Evolutionary conservation across 2,888 invertebrate species (phyloP).

Genomic region (Lomographa bimaculata): DNA sequence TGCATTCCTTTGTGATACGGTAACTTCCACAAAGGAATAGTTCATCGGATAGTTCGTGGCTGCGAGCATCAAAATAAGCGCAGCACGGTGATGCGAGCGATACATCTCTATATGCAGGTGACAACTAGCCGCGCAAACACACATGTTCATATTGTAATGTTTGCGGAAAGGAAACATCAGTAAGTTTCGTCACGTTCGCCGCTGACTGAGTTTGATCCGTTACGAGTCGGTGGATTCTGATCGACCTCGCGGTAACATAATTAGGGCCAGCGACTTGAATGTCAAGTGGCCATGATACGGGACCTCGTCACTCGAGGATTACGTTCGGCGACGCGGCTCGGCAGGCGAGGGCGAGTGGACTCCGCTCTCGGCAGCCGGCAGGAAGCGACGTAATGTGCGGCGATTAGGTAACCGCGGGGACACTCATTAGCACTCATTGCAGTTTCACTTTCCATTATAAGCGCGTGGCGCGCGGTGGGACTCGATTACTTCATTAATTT

Average conservation of each 20-base stretch:
- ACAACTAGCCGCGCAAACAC: background rate
- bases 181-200: background rate
- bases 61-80: too few species aligned
- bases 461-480: constrained; percentile 3
- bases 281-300: too few species aligned
- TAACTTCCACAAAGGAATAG: too few species aligned
- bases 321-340: background rate
- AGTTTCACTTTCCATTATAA: constrained; percentile 15
- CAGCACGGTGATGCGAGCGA: background rate
- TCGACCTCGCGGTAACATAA: too few species aligned
- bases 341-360: too few species aligned
- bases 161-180: background rate
- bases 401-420: constrained; percentile 9
- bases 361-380: background rate
- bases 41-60: too few species aligned
- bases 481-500: constrained; percentile 4
- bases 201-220: too few species aligned
- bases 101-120: background rate
- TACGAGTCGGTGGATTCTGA: too few species aligned
- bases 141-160: too few species aligned
- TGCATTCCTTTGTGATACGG: background rate
- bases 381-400: constrained; percentile 4
- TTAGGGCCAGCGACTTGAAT: too few species aligned
- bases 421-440: constrained; percentile 8
- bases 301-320: too few species aligned